Evolutionary conservation across 2,113 vertebrate species (phyloP).

Genomic region (Strix uralensis): DNA sequence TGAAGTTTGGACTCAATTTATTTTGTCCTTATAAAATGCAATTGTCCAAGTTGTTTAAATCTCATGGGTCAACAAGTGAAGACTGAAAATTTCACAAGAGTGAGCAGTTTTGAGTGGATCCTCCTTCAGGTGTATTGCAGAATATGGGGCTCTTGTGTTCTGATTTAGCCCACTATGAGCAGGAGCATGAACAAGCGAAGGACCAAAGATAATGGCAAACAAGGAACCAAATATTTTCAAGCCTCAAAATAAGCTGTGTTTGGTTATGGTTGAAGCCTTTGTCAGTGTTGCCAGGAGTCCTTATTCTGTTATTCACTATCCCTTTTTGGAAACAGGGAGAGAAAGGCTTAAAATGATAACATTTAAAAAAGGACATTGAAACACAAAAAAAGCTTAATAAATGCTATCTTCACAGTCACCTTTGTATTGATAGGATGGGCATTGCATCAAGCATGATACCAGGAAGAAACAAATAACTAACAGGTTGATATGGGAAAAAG

Average conservation of each 20-base stretch:
- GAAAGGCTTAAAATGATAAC: neutral
- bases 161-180: neutral
- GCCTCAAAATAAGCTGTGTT: neutral
- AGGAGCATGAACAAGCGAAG: neutral
- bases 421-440: neutral
- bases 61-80: neutral
- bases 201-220: neutral
- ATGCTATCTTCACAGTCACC: neutral
- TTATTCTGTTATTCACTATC: neutral
- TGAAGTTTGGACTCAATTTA: conserved; percentile 4
- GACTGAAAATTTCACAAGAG: neutral
- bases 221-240: neutral
- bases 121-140: neutral
- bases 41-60: neutral
- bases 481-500: neutral
- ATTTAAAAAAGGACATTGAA: neutral
- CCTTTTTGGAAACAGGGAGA: neutral
- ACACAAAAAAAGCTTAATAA: neutral
- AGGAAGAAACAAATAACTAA: neutral
- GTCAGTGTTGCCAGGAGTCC: neutral
- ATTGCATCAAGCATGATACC: neutral
- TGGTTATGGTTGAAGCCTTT: neutral
- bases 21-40: conserved; percentile 9
- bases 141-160: neutral
- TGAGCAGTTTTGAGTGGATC: neutral